phyloP scores from a whole-genome alignment of 2,888 invertebrate genomes.

The Malthinus seriepunctatus region DNA sequence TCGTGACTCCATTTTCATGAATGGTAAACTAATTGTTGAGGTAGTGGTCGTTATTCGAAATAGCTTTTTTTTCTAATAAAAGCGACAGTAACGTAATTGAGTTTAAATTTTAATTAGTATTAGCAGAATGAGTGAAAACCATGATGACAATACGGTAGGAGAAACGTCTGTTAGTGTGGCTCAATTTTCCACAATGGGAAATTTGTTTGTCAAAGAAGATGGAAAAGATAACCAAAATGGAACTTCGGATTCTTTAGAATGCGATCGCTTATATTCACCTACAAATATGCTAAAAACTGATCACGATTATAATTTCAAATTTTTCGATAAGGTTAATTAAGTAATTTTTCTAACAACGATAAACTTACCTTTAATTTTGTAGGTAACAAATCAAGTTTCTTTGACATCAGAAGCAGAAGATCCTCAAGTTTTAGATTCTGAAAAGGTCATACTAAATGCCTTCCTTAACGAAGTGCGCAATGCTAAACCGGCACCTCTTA shows the following conservation, averaged over 20 bases:
- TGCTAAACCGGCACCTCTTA: constrained; percentile 32
- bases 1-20: constrained; percentile 25
- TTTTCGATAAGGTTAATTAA: constrained; percentile 18
- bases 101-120: constrained; percentile 9
- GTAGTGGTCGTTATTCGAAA: constrained; percentile 22
- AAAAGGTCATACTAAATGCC: constrained; percentile 29
- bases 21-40: constrained; percentile 19
- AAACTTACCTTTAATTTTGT: not conserved
- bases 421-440: constrained; percentile 13
- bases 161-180: constrained; percentile 29
- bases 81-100: constrained; percentile 23
- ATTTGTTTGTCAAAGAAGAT: constrained; percentile 25
- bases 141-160: constrained; percentile 30
- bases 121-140: constrained; percentile 33
- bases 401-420: constrained; percentile 9
- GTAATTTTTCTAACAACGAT: not conserved
- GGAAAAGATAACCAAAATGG: constrained; percentile 11
- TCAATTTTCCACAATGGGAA: constrained; percentile 34
- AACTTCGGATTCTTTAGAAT: constrained; percentile 1
- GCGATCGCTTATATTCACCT: constrained; percentile 2
- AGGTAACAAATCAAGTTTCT: constrained; percentile 5
- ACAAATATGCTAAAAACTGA: constrained; percentile 3
- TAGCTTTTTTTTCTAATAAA: constrained; percentile 25
- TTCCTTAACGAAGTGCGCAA: constrained; percentile 35
- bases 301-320: constrained; percentile 16